These are phyloP conservation scores for Premnoplex brunnescens DNA, from an alignment of 2,797 vertebrate species.

Conservation along the genomic window DNA sequence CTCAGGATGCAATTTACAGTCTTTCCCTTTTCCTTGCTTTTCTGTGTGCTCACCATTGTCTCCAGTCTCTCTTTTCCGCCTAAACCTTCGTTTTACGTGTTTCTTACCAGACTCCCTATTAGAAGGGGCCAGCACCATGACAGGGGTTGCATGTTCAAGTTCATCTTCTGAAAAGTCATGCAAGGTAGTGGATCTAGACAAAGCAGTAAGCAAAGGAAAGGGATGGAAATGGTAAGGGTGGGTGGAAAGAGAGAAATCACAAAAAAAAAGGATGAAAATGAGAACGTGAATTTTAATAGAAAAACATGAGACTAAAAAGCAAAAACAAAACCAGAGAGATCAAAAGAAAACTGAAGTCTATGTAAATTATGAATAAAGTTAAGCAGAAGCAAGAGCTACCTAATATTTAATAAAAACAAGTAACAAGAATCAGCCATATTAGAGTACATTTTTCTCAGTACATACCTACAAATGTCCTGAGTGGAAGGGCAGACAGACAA, in stretches of 20 bases:
- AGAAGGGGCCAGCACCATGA: slow-evolving; percentile 72
- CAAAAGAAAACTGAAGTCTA: slow-evolving; percentile 12
- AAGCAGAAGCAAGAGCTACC: slow-evolving; percentile 57
- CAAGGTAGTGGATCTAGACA: slow-evolving; percentile 81
- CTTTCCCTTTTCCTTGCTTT: slow-evolving; percentile 65
- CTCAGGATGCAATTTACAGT: slow-evolving; percentile 51
- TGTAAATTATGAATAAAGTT: background rate
- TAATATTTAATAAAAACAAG: background rate
- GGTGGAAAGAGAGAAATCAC: slow-evolving; percentile 55
- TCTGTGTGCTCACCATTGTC: slow-evolving; percentile 69
- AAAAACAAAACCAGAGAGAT: slow-evolving; percentile 24
- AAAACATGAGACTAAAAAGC: slow-evolving; percentile 43
- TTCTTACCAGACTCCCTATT: slow-evolving; percentile 80
- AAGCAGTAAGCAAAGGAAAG: slow-evolving; percentile 68
- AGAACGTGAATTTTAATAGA: slow-evolving; percentile 44
- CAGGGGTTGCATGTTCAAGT: slow-evolving; percentile 75
- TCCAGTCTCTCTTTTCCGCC: slow-evolving; percentile 79
- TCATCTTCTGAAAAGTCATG: slow-evolving; percentile 83
- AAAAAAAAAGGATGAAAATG: slow-evolving; percentile 65
- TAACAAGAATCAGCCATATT: background rate
- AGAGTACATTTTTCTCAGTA: background rate
- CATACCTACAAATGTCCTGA: slow-evolving; percentile 96
- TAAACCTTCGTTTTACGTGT: slow-evolving; percentile 84
- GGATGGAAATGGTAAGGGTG: slow-evolving; percentile 73
- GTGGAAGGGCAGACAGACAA: slow-evolving; percentile 87